Evolutionary conservation across 2,888 invertebrate species (phyloP).

Genomic region (Coelopa pilipes): DNA sequence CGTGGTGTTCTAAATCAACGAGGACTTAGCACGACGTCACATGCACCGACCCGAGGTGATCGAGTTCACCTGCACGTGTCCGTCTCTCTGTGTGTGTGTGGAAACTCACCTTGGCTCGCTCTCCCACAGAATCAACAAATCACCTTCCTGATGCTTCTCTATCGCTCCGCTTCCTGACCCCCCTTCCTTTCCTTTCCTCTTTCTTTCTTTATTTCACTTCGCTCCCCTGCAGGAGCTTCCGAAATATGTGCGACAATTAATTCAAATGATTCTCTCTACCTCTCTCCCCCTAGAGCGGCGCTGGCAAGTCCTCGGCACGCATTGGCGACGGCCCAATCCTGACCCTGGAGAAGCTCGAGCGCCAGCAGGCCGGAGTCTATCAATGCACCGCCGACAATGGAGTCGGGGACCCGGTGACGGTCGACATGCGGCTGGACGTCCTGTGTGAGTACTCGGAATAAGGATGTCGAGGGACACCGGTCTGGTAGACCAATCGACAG

Average conservation of each 20-base stretch:
- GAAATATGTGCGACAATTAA: not conserved
- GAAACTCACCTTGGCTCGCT: not conserved
- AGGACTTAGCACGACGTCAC: not conserved
- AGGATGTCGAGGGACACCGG: not conserved
- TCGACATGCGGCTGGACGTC: constrained; percentile 75
- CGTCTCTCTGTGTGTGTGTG: not conserved
- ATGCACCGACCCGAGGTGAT: not conserved
- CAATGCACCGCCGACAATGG: constrained; percentile 77
- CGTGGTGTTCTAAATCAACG: not conserved
- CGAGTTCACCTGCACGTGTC: not conserved
- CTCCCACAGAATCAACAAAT: too few relatives aligned
- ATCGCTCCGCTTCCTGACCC: too few relatives aligned
- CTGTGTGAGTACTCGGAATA: constrained; percentile 70
- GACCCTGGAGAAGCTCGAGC: constrained; percentile 73
- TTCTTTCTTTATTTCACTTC: not conserved
- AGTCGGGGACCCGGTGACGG: constrained; percentile 75
- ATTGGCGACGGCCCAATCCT: constrained; percentile 74
- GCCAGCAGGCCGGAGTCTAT: constrained; percentile 75
- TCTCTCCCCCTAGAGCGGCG: constrained; percentile 60
- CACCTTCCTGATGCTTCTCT: too few relatives aligned
- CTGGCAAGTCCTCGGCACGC: constrained; percentile 65
- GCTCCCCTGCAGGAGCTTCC: not conserved
- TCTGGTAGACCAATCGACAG: too few relatives aligned
- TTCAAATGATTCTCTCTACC: constrained; percentile 13
- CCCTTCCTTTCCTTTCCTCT: not conserved